phyloP scores from a whole-genome alignment of 2,113 vertebrate genomes.

The Orycteropus afer region DNA sequence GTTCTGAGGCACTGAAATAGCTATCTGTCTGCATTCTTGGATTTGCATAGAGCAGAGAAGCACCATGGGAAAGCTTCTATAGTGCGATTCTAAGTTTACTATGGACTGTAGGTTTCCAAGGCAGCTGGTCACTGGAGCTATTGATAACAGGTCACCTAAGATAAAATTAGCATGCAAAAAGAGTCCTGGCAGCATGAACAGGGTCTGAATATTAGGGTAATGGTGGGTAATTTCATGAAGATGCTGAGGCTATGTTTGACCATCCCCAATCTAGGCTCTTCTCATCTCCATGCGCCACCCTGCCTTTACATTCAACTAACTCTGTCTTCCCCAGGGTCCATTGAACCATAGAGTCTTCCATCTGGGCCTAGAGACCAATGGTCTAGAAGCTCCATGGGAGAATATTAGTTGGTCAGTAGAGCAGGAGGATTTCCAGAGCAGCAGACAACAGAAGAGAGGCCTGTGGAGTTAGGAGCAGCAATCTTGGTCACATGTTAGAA shows the following conservation, averaged over 20 bases:
- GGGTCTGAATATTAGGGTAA: not conserved
- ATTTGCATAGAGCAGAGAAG: not conserved
- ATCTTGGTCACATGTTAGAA: not conserved
- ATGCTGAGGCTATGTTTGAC: not conserved
- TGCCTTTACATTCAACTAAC: not conserved
- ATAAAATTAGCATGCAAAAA: not conserved
- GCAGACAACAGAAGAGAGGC: not conserved
- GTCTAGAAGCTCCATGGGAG: not conserved
- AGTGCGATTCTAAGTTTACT: slow-evolving; percentile 9
- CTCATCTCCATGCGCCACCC: not conserved
- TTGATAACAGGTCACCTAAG: not conserved
- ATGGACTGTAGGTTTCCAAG: not conserved
- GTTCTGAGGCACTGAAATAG: not conserved
- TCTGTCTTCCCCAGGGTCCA: not conserved
- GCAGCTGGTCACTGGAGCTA: not conserved
- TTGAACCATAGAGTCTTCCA: not conserved
- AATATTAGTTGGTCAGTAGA: not conserved
- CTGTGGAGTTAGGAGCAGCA: not conserved
- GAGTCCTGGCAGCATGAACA: not conserved
- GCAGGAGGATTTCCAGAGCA: not conserved
- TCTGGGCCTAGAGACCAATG: not conserved
- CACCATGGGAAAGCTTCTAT: not conserved
- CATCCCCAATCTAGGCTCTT: not conserved
- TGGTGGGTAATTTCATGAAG: not conserved
- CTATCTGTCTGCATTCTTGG: not conserved